A percentile compares a stretch with the other conserved stretches of the same genome.
Evolutionary conservation across 2,113 vertebrate species (phyloP).

Genomic region (Sylvilagus bachmani): DNA sequence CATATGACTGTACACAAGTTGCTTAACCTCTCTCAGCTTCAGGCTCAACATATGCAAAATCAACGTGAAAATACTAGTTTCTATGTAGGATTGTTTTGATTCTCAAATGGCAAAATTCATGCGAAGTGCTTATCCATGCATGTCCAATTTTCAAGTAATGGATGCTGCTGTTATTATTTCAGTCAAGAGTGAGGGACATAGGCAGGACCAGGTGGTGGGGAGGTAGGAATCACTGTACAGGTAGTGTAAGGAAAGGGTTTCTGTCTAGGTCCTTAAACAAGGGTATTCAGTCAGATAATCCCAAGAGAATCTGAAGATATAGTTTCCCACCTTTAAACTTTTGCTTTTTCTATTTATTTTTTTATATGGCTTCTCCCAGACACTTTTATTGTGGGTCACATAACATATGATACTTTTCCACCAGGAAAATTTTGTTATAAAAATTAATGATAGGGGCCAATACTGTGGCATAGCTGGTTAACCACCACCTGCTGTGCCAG

Average conservation of each 20-base stretch:
- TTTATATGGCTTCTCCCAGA: neutral
- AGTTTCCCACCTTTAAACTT: neutral
- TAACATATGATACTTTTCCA: neutral
- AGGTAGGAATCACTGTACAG: neutral
- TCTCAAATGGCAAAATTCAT: constrained; percentile 31
- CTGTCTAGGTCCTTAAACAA: neutral
- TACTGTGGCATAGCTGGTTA: no score
- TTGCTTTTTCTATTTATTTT: neutral
- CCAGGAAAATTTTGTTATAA: neutral
- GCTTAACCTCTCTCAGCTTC: neutral
- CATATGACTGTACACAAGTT: neutral
- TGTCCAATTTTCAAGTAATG: constrained; percentile 14
- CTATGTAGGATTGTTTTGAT: neutral
- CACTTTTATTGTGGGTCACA: neutral
- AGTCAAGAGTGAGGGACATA: neutral
- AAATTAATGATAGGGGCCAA: neutral
- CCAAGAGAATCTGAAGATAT: neutral
- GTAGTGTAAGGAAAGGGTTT: neutral
- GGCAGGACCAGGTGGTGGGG: neutral
- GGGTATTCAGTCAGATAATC: neutral
- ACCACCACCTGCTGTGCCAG: no score
- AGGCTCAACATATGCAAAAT: constrained; percentile 25
- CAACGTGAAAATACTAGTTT: constrained; percentile 2
- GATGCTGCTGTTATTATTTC: neutral
- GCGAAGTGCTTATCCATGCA: neutral